phyloP scores from a whole-genome alignment of 1,140 invertebrate species.

The Hylaeus anthracinus region DNA sequence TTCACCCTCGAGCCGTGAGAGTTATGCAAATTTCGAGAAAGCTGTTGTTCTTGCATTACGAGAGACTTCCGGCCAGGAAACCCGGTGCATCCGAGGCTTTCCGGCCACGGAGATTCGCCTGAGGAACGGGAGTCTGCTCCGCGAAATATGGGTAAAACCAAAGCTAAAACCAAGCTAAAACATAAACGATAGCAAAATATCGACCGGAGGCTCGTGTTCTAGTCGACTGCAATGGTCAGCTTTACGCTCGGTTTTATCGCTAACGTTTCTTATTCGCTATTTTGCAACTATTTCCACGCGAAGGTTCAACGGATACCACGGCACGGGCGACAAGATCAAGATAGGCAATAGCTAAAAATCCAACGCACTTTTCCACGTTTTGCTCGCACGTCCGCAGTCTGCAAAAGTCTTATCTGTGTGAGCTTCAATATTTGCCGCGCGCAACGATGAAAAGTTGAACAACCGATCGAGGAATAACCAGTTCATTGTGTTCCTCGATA shows the following conservation, averaged over 20 bases:
- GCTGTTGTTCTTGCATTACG: not conserved
- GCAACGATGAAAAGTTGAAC: not conserved
- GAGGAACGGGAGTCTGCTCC: not conserved
- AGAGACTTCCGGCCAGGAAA: not conserved
- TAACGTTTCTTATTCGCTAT: not conserved
- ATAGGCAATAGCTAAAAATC: conserved; percentile 12
- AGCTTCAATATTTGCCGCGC: conserved; percentile 38
- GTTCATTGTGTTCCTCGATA: conserved; percentile 37
- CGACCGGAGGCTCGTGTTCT: no score
- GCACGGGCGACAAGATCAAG: not conserved
- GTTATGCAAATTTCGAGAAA: not conserved
- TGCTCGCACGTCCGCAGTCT: conserved; percentile 16
- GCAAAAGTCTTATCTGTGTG: conserved; percentile 37
- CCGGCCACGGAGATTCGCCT: not conserved
- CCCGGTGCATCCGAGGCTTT: no score
- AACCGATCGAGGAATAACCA: conserved; percentile 21
- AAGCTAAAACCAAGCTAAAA: no score
- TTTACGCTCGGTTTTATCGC: not conserved
- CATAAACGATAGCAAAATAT: no score
- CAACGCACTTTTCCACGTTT: conserved; percentile 19
- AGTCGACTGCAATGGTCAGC: no score
- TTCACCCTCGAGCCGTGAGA: not conserved
- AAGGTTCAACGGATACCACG: not conserved
- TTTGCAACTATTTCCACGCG: not conserved
- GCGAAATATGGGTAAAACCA: no score